Percentiles rank a stretch among this genome's conserved stretches.
These are phyloP conservation scores for Bombus consobrinus DNA, from an alignment of 1,140 invertebrate species.

Conservation along the genomic window DNA sequence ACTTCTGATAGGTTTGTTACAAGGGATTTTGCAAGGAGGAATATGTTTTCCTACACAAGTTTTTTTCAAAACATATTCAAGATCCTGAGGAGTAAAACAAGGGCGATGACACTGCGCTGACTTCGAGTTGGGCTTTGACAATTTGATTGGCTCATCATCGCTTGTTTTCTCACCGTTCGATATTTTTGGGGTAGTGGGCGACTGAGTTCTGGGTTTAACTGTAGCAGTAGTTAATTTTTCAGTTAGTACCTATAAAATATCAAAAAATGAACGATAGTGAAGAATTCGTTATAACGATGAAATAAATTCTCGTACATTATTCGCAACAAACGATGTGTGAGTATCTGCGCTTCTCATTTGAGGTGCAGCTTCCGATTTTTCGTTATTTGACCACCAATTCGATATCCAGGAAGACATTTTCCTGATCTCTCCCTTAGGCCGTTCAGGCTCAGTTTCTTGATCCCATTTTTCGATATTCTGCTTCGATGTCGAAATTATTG, in stretches of 20 bases:
- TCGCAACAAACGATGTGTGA: neutral
- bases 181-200: neutral
- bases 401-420: constrained; percentile 35
- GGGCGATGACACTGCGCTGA: neutral
- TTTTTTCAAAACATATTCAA: neutral
- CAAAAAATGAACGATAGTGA: neutral
- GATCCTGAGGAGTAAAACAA: neutral
- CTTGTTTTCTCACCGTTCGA: neutral
- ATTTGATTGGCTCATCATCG: neutral
- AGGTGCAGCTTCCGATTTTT: neutral
- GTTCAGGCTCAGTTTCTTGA: neutral
- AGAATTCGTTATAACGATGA: neutral
- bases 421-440: neutral
- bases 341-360: neutral
- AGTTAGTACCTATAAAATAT: neutral
- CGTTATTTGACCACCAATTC: constrained; percentile 14
- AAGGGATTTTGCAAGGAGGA: neutral
- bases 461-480: constrained; percentile 1
- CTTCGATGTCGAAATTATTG: constrained; percentile 6
- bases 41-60: neutral
- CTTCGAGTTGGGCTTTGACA: neutral
- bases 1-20: neutral
- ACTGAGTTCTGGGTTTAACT: neutral
- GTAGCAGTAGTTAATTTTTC: neutral
- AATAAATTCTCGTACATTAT: constrained; percentile 7